These are phyloP conservation scores for Datnioides undecimradiatus DNA, from an alignment of 2,113 vertebrate genomes.

Conservation along the genomic window DNA sequence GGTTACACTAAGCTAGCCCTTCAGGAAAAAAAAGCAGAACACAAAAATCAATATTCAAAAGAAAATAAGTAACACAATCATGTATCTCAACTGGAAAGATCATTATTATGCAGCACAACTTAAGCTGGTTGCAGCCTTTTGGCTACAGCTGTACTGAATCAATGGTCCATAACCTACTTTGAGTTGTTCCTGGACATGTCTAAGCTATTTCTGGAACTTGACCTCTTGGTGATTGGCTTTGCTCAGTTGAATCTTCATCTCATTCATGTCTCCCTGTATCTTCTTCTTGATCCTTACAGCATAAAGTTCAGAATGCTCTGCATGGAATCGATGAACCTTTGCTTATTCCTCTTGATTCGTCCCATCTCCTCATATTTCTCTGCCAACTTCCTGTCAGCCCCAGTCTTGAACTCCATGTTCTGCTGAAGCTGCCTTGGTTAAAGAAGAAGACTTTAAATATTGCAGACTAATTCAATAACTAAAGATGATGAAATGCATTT, in stretches of 20 bases:
- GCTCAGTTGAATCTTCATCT: slow-evolving; percentile 74
- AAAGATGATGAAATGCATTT: slow-evolving; percentile 24
- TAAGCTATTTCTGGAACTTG: slow-evolving; percentile 13
- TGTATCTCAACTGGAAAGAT: background rate
- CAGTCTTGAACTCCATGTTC: slow-evolving; percentile 38
- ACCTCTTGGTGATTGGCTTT: slow-evolving; percentile 73
- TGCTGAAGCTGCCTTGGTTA: background rate
- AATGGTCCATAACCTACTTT: background rate
- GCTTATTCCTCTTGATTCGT: slow-evolving; percentile 86
- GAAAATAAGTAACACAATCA: background rate
- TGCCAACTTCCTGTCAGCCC: slow-evolving; percentile 49
- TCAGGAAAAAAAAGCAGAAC: background rate
- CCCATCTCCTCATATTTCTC: slow-evolving; percentile 77
- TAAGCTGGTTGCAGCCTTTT: background rate
- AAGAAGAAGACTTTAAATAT: slow-evolving; percentile 15
- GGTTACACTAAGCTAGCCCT: background rate
- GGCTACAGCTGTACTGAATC: background rate
- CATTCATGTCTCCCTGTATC: slow-evolving; percentile 83
- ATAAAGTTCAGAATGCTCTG: slow-evolving; percentile 83
- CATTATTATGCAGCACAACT: background rate
- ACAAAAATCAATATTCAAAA: background rate
- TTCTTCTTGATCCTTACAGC: slow-evolving; percentile 86
- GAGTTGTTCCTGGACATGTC: slow-evolving; percentile 15
- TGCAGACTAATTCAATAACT: slow-evolving; percentile 33
- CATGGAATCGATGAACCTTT: slow-evolving; percentile 84